phyloP scores from a whole-genome alignment of 1,140 invertebrate species.

The Temnothorax curvispinosus region DNA sequence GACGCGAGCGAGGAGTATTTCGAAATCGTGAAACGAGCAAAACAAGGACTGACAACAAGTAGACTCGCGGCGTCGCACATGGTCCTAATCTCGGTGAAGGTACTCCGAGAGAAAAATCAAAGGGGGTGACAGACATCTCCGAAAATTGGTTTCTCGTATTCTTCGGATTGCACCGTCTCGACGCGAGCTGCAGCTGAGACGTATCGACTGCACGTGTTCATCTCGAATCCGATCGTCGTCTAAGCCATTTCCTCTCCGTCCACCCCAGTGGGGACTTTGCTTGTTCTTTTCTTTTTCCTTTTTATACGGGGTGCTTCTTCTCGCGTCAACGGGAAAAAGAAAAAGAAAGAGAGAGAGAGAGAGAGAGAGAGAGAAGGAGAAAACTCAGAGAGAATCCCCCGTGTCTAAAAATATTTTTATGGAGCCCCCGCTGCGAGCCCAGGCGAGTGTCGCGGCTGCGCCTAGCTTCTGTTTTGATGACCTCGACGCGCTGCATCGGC shows the following conservation, averaged over 20 bases:
- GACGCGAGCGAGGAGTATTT: constrained; percentile 42
- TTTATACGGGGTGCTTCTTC: constrained; percentile 60
- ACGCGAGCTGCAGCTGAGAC: constrained; percentile 68
- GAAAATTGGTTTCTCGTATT: constrained; percentile 73
- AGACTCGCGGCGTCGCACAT: constrained; percentile 61
- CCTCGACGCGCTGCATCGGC: constrained; percentile 18
- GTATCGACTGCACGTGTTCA: constrained; percentile 83
- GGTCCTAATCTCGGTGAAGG: constrained; percentile 73
- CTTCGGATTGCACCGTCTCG: constrained; percentile 59
- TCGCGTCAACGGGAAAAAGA: constrained; percentile 20
- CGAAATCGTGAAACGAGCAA: constrained; percentile 50
- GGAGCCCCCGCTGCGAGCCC: constrained; percentile 83
- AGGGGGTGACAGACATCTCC: constrained; percentile 47
- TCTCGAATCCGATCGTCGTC: constrained; percentile 76
- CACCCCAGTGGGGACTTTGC: constrained; percentile 44
- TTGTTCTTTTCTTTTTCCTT: constrained; percentile 46
- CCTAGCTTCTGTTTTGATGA: constrained; percentile 63
- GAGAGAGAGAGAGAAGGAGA: neutral
- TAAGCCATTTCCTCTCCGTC: constrained; percentile 78
- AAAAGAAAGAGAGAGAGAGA: constrained; percentile 27
- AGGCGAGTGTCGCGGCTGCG: constrained; percentile 44
- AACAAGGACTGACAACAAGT: constrained; percentile 1
- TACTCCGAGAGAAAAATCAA: constrained; percentile 48
- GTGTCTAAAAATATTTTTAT: constrained; percentile 85
- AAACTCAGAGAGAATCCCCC: constrained; percentile 53